Conservation (phyloP, 2,797 vertebrate species). For the Pogonophryne albipinna region DNA sequence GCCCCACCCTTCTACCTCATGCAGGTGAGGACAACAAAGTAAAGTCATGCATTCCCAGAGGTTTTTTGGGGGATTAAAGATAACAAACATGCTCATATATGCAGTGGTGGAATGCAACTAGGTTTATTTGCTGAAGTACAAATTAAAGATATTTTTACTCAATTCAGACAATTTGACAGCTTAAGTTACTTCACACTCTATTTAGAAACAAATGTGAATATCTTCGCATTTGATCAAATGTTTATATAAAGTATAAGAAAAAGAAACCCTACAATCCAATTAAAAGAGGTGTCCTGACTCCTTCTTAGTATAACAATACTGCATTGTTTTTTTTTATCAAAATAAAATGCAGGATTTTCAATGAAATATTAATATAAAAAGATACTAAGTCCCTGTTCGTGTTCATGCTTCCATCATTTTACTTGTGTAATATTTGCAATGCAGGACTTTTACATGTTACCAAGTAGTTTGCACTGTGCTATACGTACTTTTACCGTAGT, state of each 20-base stretch:
- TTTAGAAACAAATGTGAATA: too few relatives aligned
- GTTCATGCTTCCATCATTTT: background rate
- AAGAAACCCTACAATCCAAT: too few relatives aligned
- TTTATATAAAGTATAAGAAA: too few relatives aligned
- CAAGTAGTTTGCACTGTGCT: background rate
- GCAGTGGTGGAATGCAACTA: too few relatives aligned
- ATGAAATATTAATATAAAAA: too few relatives aligned
- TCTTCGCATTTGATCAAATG: too few relatives aligned
- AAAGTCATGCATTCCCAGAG: too few relatives aligned
- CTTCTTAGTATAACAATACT: too few relatives aligned
- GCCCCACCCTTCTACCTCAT: slow-evolving; percentile 91
- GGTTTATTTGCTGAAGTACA: background rate
- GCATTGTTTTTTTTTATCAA: too few relatives aligned
- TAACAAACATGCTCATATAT: background rate
- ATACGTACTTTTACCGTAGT: background rate
- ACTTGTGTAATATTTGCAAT: background rate
- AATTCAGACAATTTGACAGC: background rate
- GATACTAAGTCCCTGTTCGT: background rate
- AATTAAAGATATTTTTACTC: too few relatives aligned
- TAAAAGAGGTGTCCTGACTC: too few relatives aligned
- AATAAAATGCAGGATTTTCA: too few relatives aligned
- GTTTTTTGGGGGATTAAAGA: background rate
- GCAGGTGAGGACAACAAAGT: slow-evolving; percentile 79
- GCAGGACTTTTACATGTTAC: background rate
- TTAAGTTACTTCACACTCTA: background rate